These are phyloP conservation scores for Burhinus oedicnemus DNA, from an alignment of 2,113 vertebrate genomes.

Conservation along the genomic window DNA sequence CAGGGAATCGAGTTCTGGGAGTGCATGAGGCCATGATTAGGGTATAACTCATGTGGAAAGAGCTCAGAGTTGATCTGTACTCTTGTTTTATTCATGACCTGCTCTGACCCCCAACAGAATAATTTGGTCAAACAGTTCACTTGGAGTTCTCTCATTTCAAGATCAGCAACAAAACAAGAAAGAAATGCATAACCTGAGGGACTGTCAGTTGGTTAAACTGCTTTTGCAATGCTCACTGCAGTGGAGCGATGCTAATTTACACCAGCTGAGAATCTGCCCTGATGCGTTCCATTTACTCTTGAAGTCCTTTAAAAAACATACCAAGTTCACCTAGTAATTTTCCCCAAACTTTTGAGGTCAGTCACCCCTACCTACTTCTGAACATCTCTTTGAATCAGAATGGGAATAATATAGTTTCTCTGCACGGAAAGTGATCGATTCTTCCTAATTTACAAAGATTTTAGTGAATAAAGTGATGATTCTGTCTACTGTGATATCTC, in stretches of 20 bases:
- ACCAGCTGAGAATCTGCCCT: background rate
- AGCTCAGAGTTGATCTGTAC: background rate
- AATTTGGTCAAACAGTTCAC: constrained; percentile 22
- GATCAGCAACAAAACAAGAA: constrained; percentile 4
- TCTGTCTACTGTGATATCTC: background rate
- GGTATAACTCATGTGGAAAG: constrained; percentile 43
- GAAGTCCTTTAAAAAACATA: background rate
- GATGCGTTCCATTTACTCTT: background rate
- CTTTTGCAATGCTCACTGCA: background rate
- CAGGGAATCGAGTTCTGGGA: constrained; percentile 11
- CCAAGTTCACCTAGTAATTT: background rate
- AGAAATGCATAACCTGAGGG: background rate
- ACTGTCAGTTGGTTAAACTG: background rate
- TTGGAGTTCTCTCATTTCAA: constrained; percentile 10
- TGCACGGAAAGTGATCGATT: background rate
- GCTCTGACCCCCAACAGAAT: background rate
- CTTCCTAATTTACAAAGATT: background rate
- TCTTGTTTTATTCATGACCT: constrained; percentile 35
- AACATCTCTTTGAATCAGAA: background rate
- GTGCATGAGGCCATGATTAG: constrained; percentile 3
- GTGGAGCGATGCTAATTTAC: background rate
- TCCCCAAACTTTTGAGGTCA: background rate
- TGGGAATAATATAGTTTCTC: background rate
- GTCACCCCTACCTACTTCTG: background rate
- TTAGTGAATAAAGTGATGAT: background rate